phyloP scores from a whole-genome alignment of 2,113 vertebrate genomes.

The Ictidomys tridecemlineatus region DNA sequence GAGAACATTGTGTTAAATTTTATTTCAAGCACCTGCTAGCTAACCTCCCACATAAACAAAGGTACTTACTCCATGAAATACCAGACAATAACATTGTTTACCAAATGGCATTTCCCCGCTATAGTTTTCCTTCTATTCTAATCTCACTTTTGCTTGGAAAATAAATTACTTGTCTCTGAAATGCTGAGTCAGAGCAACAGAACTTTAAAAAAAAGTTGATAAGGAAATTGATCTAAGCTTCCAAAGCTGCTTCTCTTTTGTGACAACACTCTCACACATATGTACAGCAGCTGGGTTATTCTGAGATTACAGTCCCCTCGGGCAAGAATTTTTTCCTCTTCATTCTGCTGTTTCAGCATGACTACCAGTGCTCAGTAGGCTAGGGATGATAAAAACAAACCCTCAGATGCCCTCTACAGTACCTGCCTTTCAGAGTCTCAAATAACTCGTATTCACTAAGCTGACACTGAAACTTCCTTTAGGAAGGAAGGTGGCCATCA shows the following conservation, averaged over 20 bases:
- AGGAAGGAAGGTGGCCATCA: not conserved
- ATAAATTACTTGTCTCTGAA: slow-evolving; percentile 60
- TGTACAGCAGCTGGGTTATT: slow-evolving; percentile 56
- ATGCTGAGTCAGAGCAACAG: slow-evolving; percentile 64
- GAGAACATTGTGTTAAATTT: slow-evolving; percentile 71
- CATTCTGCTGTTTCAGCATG: slow-evolving; percentile 68
- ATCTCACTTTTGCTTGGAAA: slow-evolving; percentile 39
- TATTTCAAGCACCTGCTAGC: slow-evolving; percentile 57
- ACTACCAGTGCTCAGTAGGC: not conserved
- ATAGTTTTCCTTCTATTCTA: slow-evolving; percentile 1
- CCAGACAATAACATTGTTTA: not conserved
- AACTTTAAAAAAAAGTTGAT: not conserved
- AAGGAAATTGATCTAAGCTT: slow-evolving; percentile 62
- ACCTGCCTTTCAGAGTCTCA: slow-evolving; percentile 44
- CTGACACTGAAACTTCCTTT: not conserved
- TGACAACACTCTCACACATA: slow-evolving; percentile 34
- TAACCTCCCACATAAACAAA: slow-evolving; percentile 41
- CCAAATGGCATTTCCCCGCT: not conserved
- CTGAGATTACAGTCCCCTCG: not conserved
- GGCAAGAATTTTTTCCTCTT: slow-evolving; percentile 53
- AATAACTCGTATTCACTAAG: not conserved
- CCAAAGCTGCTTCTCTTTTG: slow-evolving; percentile 18
- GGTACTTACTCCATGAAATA: slow-evolving; percentile 23
- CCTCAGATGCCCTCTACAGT: slow-evolving; percentile 3
- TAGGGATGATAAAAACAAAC: slow-evolving; percentile 31